A percentile compares a stretch with the other conserved stretches of the same genome.
Conservation (phyloP, 2,113 vertebrate genomes). For the Zosterops pallidus region DNA sequence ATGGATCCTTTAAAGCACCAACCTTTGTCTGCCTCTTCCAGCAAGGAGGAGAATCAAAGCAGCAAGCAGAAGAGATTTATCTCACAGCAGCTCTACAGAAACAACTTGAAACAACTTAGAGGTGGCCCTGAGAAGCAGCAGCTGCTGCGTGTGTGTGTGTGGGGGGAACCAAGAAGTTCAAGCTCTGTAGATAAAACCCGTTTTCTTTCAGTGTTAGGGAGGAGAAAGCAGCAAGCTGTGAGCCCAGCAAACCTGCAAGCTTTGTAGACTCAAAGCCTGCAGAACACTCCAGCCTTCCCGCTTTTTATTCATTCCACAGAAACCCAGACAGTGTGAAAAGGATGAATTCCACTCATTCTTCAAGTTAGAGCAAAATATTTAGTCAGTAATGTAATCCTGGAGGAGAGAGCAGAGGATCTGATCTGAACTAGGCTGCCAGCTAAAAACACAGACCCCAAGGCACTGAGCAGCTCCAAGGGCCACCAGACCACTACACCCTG, state of each 20-base stretch:
- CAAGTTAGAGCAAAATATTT: background rate
- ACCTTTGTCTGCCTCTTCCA: background rate
- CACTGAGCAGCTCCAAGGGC: background rate
- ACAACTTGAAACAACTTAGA: background rate
- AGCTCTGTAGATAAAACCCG: background rate
- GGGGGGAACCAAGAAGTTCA: background rate
- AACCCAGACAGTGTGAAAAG: background rate
- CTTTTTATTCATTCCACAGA: background rate
- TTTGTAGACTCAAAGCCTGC: background rate
- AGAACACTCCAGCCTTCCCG: background rate
- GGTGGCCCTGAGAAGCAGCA: background rate
- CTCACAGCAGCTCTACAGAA: background rate
- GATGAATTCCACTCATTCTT: constrained; percentile 26
- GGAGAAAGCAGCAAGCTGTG: background rate
- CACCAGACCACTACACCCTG: background rate
- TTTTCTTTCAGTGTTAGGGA: background rate
- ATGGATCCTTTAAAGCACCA: background rate
- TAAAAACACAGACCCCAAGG: background rate
- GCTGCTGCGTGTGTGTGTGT: background rate
- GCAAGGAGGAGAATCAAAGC: background rate
- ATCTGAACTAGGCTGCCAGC: background rate
- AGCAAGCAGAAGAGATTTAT: background rate
- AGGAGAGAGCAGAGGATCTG: background rate
- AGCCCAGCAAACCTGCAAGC: background rate
- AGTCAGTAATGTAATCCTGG: background rate